Base-by-base conservation (phyloP, 2,113 vertebrate genomes). In the Tupaia tana region DNA sequence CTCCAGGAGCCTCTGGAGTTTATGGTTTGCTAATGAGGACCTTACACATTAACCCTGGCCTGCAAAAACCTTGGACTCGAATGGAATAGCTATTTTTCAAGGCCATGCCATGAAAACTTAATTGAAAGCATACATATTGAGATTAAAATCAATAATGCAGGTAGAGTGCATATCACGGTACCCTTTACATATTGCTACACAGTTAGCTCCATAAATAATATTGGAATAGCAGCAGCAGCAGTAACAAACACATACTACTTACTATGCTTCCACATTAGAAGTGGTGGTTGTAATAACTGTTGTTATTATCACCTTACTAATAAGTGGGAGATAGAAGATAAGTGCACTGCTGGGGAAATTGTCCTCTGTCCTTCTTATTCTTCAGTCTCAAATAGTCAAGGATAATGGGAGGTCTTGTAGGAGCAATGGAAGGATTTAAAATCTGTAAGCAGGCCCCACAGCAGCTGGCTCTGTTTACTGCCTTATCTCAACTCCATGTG, bases 111-210 rank as follows among this genome's bases (percentile, higher is more conserved):
- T 74, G 89, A 90, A 89, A 73, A 66, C 31, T 91, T 94, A 84
- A 82, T 71, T 86, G 95, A 93, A 89, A 89, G 18, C 27, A 58
- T 56, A 29, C 6, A 67, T 43, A 56, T 7, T 31, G 24, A 80
- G 27, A 90, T 87, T 67, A 89, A 96, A 95, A 90, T 91, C 79
- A 94, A 64, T 75, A 75, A 71, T 82, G 27, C 20, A 64, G 58
- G 64, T 63, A 29, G 89, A 84, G 63, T 54, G 25, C 66, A 63
- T 70, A 56, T 63, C 31, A 24, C 12, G 14, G 56, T 64, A 27
- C 43, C 31, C 66, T 81, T 59, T 66, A 20, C 58, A 34, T 52
- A 69, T 52, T 54, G 61, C 80, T 79, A 73, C 24, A 20, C 25
- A 71, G 29, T 54, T 20, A 25, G 0, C 58, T 59, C 11, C 4